Evolutionary conservation across 2,797 vertebrate genomes (phyloP).

Genomic region (Malurus splendens): DNA sequence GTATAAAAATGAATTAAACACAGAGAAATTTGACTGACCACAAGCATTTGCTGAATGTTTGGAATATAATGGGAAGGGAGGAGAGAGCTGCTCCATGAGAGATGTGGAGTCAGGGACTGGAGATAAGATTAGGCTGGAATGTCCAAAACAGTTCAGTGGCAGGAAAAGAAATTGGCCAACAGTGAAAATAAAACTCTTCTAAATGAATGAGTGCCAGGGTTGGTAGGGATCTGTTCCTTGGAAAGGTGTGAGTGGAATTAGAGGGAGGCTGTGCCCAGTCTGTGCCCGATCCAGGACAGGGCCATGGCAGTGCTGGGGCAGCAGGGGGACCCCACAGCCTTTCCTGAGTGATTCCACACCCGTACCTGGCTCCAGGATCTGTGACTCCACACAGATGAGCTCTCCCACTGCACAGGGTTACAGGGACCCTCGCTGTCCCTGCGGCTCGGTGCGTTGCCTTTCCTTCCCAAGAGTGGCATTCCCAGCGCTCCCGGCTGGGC

Average conservation of each 20-base stretch:
- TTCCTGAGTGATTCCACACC: not conserved
- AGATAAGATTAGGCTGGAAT: conserved; percentile 40
- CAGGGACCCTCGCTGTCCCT: not conserved
- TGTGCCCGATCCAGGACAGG: not conserved
- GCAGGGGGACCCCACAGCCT: rapidly evolving
- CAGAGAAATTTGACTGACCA: not conserved
- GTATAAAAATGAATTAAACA: not conserved
- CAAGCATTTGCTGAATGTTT: conserved; percentile 9
- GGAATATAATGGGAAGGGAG: not conserved
- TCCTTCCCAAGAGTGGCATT: not conserved
- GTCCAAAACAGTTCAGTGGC: not conserved
- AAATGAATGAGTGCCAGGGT: not conserved
- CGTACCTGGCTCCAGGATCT: rapidly evolving
- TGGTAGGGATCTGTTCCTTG: not conserved
- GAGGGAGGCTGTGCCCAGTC: rapidly evolving
- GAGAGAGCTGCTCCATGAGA: not conserved
- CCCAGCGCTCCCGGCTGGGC: not conserved
- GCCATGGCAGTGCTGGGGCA: not conserved
- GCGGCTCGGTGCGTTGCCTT: not conserved
- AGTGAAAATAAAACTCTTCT: not conserved
- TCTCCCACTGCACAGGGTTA: not conserved
- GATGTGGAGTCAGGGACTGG: not conserved
- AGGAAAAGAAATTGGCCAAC: not conserved
- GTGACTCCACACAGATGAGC: not conserved
- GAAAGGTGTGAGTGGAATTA: not conserved